Evolutionary conservation across 2,113 vertebrate genomes (phyloP).

Genomic region (Grammomys dolichurus): DNA sequence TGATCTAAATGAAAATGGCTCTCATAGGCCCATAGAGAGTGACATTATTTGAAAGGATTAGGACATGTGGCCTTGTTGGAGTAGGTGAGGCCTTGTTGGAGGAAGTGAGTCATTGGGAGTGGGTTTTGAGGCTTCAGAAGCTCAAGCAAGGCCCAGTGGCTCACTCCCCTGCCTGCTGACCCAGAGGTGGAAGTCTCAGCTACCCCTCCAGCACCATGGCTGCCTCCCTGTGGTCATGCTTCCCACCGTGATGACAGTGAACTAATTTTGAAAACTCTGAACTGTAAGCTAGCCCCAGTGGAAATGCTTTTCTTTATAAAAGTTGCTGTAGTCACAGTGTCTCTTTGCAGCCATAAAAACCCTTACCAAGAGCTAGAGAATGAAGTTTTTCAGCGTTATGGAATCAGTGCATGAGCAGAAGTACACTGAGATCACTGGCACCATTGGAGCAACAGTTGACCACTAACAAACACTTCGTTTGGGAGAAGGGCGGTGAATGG

Average conservation of each 20-base stretch:
- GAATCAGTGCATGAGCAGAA: constrained; percentile 21
- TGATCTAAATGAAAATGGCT: not conserved
- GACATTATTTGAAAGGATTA: not conserved
- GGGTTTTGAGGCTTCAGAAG: not conserved
- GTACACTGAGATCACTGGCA: not conserved
- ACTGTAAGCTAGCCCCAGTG: not conserved
- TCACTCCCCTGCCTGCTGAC: not conserved
- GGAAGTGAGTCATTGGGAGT: not conserved
- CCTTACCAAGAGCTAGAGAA: not conserved
- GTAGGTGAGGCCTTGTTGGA: not conserved
- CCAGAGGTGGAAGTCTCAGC: not conserved
- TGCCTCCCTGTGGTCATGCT: not conserved
- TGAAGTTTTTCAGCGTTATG: not conserved
- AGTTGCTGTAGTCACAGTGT: not conserved
- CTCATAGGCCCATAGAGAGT: not conserved
- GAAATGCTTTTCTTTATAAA: not conserved
- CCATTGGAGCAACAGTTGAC: not conserved
- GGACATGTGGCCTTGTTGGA: not conserved
- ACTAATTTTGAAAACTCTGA: not conserved
- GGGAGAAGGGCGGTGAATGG: not conserved
- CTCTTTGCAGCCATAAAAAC: not conserved
- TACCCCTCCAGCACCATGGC: not conserved
- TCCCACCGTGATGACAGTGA: not conserved
- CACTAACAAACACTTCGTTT: not conserved
- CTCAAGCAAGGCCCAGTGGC: not conserved